Base-by-base conservation (phyloP, 1,140 invertebrate genomes). In the Chlorops oryzae region DNA sequence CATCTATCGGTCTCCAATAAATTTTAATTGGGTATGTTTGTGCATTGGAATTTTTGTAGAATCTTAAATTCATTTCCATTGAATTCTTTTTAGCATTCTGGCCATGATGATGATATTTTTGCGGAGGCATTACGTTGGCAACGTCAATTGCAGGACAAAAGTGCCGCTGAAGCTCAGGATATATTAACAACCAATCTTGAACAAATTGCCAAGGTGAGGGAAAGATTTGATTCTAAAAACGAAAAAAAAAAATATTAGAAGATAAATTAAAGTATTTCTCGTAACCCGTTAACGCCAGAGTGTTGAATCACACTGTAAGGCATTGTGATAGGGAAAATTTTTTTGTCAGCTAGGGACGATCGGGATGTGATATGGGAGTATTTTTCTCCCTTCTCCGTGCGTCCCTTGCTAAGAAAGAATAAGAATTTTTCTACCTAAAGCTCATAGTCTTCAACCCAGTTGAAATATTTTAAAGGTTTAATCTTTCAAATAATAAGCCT, bases 171-270 rank as follows among this genome's bases (percentile, higher is more conserved):
- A 53, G 62, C 63, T 55, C 62, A 68, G 40, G 54, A 56, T 50
- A 63, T 65, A 54, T 39, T 68, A 39, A 56, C 54, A 38, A 59
- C 50, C 27, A 68, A 68, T 59, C 63, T 68, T 25, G 58, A 67
- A 52, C 62, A 65, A 55, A 67, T 67, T 51, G 57, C 64, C 28
- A 63, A 61, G 57, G 64, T 65, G 12, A 54, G 58, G 51, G 2
- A 28, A 2, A 23, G 20, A 12, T n/a, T n/a, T n/a, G n/a, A n/a
- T n/a, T n/a, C n/a, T n/a, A n/a, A n/a, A n/a, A 3, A 35, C 34
- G 13, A 35, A 4, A 17, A 3, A 35, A 13, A 13, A 3, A 35
- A 35, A 35, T 35, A 35, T 35, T 35, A 15, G 25, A 9, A 22
- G n/a, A 13, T 3, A 32, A 21, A 10, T 32, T 12, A 28, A 45